Evolutionary conservation across 1,140 invertebrate species (phyloP).

Genomic region (Himalopsyche phryganea): DNA sequence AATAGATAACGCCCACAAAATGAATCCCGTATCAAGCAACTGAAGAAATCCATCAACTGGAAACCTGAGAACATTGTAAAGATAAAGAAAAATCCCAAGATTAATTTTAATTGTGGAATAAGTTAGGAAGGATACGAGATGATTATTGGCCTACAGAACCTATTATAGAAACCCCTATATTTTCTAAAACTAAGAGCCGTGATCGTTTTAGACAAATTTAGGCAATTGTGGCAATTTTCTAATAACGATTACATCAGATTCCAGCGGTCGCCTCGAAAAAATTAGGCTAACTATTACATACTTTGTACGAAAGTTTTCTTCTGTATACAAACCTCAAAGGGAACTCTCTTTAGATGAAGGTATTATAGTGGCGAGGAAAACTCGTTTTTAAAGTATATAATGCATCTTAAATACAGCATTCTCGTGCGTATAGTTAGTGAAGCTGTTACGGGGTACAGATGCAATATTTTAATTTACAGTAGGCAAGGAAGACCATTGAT

Average conservation of each 20-base stretch:
- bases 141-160: conserved; percentile 33
- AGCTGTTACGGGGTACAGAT: no score
- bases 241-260: conserved; percentile 27
- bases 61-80: not conserved
- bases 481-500: no score
- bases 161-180: no score
- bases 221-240: conserved; percentile 32
- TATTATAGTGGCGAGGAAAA: no score
- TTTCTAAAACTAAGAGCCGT: no score
- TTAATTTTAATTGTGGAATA: not conserved
- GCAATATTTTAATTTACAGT: no score
- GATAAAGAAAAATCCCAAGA: not conserved
- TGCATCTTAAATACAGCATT: no score
- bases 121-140: conserved; percentile 3
- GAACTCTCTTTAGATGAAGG: no score
- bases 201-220: conserved; percentile 37
- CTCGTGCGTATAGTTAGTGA: no score
- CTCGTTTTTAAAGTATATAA: no score
- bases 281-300: not conserved
- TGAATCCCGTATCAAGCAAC: no score
- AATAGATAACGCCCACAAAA: conserved; percentile 3
- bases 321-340: conserved; percentile 4
- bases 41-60: conserved; percentile 11
- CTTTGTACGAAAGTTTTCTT: conserved; percentile 1
- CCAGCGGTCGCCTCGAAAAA: not conserved